Evolutionary conservation across 1,140 invertebrate species (phyloP), one percentile per base, ranked within the genome.

Genomic region (Ladona fulva): DNA sequence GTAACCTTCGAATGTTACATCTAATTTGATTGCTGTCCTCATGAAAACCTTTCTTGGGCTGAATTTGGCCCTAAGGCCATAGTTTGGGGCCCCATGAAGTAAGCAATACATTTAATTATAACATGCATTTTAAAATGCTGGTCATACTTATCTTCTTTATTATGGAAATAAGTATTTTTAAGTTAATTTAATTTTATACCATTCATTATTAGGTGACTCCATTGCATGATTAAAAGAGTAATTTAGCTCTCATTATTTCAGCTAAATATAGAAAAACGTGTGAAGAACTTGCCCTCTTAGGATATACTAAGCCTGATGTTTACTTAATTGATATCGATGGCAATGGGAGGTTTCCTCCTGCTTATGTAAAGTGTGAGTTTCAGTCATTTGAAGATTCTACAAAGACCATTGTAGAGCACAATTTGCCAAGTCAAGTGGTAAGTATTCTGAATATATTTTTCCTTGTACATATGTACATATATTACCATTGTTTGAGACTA

Each of bases 241-340:
- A 37, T 37, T 37, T 37, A 5, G 1, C 29, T 37, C 8, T 5
- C 29, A 37, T 37, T 8, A 37, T 84, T 86, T 66, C 82, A 92
- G 91, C 96, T 12, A 89, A 92, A 77, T 95, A 94, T 82, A 90
- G 94, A 78, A 93, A 94, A 83, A 96, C 95, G 0, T 98, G 96
- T 84, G 95, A 97, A 85, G 95, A 97, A 83, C 83, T 97, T 74
- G 95, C 94, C 14, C 86, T 97, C 5, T 84, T 96, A 7, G 91
- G 90, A 10, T 94, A 94, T 81, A 94, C 92, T 0, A 90, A 95
- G 81, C 93, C 94, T 59, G 94, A 96, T 80, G 94, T 96, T 0
- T 97, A 96, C 82, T 87, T 92, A 37, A 86, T 97, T 79, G 96
- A 97, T 82, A 95, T 97, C 77, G 96, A 98, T 84, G 94, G 95